Evolutionary conservation across 2,888 invertebrate species (phyloP), one percentile per base, ranked within the genome.

Genomic region (Erannis defoliaria): DNA sequence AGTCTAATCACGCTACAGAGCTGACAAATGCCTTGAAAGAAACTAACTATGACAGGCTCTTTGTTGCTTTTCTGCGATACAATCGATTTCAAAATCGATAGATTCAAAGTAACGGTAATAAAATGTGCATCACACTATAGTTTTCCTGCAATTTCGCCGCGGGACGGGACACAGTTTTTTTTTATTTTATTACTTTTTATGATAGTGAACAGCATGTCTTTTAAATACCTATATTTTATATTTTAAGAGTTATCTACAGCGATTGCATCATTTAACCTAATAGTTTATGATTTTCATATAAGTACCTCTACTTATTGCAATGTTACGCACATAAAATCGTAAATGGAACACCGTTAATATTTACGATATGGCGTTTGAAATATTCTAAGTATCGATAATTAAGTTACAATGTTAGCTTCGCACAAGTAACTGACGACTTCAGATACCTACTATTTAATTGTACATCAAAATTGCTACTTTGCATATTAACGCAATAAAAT

Each of bases 381-480:
- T 63, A 72, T 76, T 76, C 67, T 75, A 78, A 81, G 80, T 78
- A 76, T 75, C 72, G 74, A 72, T 75, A 77, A 77, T 77, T 75
- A 76, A 66, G 71, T 68, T 70, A 64, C 64, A 62, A 67, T 62
- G 66, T 70, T 75, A 71, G 76, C 74, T 79, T 82, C 80, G 79
- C 81, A 84, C 81, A 77, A 31, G 49, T 12, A n/a, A 14, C 23
- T 5, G 75, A 77, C 14, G 50, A 18, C n/a, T 23, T 29, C 35
- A 6, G 10, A 21, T 46, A 16, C n/a, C n/a, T n/a, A n/a, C 16
- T 31, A 31, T 33, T 46, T 31, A 46, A 46, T 31, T n/a, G 31
- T 19, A 19, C 31, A 19, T 46, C 31, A 33, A 33, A 31, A 46
- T 31, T 12, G 0, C 8, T 6, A 31, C 18, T 19, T 45, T 16